Evolutionary conservation across 1,140 invertebrate genomes (phyloP).

Genomic region (Metopolophium dirhodum): DNA sequence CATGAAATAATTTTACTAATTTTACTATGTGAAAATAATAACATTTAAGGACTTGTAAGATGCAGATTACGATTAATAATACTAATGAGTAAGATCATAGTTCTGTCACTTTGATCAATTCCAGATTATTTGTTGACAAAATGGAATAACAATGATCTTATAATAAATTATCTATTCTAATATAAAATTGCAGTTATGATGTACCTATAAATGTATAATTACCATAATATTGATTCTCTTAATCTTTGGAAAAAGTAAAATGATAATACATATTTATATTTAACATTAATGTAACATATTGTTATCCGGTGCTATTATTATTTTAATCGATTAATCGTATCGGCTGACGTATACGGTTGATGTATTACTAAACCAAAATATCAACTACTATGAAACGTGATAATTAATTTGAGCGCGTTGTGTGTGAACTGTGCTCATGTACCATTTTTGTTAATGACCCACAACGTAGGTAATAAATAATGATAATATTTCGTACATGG

Average conservation of each 20-base stretch:
- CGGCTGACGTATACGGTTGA: not conserved
- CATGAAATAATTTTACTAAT: not conserved
- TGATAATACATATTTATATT: not conserved
- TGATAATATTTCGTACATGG: constrained; percentile 4
- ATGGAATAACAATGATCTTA: not conserved
- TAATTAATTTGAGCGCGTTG: not conserved
- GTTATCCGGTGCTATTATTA: not conserved
- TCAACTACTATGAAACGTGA: constrained; percentile 7
- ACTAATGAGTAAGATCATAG: not conserved
- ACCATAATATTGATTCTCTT: not conserved
- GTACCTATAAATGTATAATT: not conserved
- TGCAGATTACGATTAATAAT: not conserved
- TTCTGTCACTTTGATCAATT: too few species aligned
- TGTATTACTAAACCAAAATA: not conserved
- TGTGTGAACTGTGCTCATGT: not conserved
- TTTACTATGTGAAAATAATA: not conserved
- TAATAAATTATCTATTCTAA: not conserved
- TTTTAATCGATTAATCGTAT: not conserved
- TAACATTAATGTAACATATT: not conserved
- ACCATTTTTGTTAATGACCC: constrained; percentile 17
- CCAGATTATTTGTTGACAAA: not conserved
- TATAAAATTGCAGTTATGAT: not conserved
- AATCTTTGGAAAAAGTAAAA: not conserved
- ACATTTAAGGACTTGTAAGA: not conserved
- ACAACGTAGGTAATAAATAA: not conserved